These are phyloP conservation scores for Leucozona laternaria DNA, from an alignment of 2,888 invertebrate species.

Conservation along the genomic window DNA sequence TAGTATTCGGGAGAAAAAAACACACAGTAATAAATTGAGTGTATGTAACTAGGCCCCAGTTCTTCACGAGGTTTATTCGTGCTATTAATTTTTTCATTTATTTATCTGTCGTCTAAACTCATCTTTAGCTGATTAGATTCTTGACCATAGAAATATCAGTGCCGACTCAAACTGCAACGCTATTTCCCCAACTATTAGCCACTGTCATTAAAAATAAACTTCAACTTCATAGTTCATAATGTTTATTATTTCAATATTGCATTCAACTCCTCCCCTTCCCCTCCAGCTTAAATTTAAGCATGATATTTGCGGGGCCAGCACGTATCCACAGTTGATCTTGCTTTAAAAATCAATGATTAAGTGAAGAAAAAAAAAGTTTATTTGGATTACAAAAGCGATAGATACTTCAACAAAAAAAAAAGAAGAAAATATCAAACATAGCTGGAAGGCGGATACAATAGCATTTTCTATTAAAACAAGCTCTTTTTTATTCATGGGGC, in stretches of 20 bases:
- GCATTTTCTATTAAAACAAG: slow-evolving; percentile 49
- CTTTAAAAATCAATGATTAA: slow-evolving; percentile 59
- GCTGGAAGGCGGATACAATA: slow-evolving; percentile 44
- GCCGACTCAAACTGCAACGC: not conserved
- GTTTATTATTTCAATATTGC: not conserved
- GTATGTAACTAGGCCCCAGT: no score
- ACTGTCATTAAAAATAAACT: slow-evolving; percentile 3
- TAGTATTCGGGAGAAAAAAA: no score
- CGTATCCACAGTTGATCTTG: slow-evolving; percentile 60
- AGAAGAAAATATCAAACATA: slow-evolving; percentile 47
- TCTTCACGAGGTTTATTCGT: no score
- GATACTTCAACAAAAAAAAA: slow-evolving; percentile 3
- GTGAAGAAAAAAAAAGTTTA: slow-evolving; percentile 42
- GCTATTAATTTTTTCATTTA: no score
- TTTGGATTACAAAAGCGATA: slow-evolving; percentile 54
- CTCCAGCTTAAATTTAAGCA: not conserved
- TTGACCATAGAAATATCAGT: no score
- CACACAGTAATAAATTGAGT: no score
- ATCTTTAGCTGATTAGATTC: no score
- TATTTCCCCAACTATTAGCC: not conserved
- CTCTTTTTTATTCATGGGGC: slow-evolving; percentile 40
- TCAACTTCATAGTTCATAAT: slow-evolving; percentile 1
- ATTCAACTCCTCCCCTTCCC: not conserved
- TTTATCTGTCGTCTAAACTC: no score
- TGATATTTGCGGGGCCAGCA: slow-evolving; percentile 50